phyloP scores from a whole-genome alignment of 2,888 invertebrate genomes.

The Chrysolina oricalcia region DNA sequence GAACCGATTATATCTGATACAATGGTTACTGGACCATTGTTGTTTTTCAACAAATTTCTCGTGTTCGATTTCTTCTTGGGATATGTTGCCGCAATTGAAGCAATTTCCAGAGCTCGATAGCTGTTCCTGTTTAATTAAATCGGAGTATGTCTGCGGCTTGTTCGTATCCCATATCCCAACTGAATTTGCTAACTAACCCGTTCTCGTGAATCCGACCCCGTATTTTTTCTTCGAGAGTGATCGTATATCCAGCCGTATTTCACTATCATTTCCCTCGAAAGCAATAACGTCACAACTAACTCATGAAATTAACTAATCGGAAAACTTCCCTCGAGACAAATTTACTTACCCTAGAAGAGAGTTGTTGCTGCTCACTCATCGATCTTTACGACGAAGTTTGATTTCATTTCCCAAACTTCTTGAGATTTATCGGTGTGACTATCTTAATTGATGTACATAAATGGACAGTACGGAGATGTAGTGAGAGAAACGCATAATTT shows the following conservation, averaged over 20 bases:
- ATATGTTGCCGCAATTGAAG: too few species aligned
- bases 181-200: not conserved
- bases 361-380: not conserved
- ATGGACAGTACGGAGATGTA: not conserved
- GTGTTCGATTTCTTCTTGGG: too few species aligned
- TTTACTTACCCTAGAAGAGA: conserved; percentile 26
- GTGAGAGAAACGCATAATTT: too few species aligned
- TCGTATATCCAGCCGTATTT: conserved; percentile 30
- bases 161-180: not conserved
- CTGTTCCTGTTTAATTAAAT: not conserved
- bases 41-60: too few species aligned
- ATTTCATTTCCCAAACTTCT: not conserved
- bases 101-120: not conserved
- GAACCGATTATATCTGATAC: too few species aligned
- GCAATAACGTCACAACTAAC: conserved; percentile 41
- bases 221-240: conserved; percentile 24
- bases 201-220: conserved; percentile 17
- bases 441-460: not conserved
- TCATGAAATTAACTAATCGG: conserved; percentile 42
- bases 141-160: not conserved
- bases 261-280: conserved; percentile 37
- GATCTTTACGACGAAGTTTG: conserved; percentile 25
- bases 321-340: conserved; percentile 33
- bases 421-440: not conserved
- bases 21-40: too few species aligned